These are phyloP conservation scores for Piaya cayana DNA, from an alignment of 2,113 vertebrate species.

Conservation along the genomic window DNA sequence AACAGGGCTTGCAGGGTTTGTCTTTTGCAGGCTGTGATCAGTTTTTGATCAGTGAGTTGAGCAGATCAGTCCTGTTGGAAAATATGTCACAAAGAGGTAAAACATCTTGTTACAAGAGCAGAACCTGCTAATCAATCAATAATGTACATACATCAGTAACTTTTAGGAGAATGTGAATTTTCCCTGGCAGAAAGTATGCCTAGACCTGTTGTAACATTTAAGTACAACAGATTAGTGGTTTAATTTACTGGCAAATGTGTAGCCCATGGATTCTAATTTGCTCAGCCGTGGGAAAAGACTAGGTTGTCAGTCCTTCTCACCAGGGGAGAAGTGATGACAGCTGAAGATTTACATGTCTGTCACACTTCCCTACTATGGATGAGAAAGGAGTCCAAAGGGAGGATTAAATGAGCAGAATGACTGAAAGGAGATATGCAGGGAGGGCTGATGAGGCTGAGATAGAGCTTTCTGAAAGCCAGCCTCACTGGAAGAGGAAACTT, in stretches of 20 bases:
- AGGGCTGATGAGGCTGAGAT: not conserved
- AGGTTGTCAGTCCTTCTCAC: not conserved
- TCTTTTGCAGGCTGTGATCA: not conserved
- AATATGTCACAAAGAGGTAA: not conserved
- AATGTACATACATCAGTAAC: not conserved
- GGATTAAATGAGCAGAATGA: conserved; percentile 18
- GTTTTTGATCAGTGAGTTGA: not conserved
- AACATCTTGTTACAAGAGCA: not conserved
- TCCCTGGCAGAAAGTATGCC: not conserved
- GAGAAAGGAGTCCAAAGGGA: conserved; percentile 3
- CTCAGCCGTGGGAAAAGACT: conserved; percentile 14
- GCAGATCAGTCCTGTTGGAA: not conserved
- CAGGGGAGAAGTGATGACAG: not conserved
- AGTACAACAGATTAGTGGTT: not conserved
- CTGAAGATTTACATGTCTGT: conserved; percentile 49
- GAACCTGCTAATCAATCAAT: not conserved
- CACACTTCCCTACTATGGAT: not conserved
- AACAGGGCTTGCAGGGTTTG: not conserved
- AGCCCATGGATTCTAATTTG: conserved; percentile 16
- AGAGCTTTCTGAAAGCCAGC: not conserved
- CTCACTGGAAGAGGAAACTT: not conserved
- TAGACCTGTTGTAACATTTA: conserved; percentile 18
- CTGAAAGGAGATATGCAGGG: not conserved
- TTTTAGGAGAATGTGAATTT: not conserved
- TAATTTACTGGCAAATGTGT: not conserved